A percentile compares a stretch with the other conserved stretches of the same genome.
Conservation (phyloP, 2,113 vertebrate species). For the Australoheros scitulus region DNA sequence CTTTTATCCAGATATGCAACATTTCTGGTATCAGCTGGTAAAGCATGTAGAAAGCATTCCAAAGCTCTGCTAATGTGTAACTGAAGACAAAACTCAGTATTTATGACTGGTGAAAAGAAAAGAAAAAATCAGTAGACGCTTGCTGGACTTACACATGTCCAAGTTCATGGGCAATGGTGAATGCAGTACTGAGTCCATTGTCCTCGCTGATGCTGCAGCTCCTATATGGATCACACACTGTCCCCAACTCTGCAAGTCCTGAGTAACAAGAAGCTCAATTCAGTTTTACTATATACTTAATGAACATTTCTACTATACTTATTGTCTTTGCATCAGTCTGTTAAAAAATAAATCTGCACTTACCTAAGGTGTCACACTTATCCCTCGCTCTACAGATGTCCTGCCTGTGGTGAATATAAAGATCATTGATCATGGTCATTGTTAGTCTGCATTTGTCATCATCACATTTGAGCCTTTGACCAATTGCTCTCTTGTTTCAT, state of each 20-base stretch:
- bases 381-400: slow-evolving; percentile 98
- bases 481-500: background rate
- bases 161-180: slow-evolving; percentile 97
- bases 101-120: background rate
- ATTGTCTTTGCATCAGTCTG: background rate
- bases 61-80: background rate
- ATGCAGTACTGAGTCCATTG: slow-evolving; percentile 95
- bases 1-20: background rate
- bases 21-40: slow-evolving; percentile 1
- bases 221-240: slow-evolving; percentile 94
- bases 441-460: slow-evolving; percentile 12
- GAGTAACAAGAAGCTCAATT: slow-evolving; percentile 15
- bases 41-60: slow-evolving; percentile 13
- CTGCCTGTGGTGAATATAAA: slow-evolving; percentile 85
- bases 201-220: slow-evolving; percentile 99
- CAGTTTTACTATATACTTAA: background rate
- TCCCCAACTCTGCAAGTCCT: slow-evolving; percentile 97
- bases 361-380: slow-evolving; percentile 98
- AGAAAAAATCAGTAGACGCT: background rate
- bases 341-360: slow-evolving; percentile 50
- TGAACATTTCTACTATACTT: background rate
- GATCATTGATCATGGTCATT: slow-evolving; percentile 16
- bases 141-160: slow-evolving; percentile 93
- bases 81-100: background rate
- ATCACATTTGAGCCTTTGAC: slow-evolving; percentile 6